Base-by-base conservation (phyloP, 2,888 invertebrate genomes). In the Slavum lentiscoides region DNA sequence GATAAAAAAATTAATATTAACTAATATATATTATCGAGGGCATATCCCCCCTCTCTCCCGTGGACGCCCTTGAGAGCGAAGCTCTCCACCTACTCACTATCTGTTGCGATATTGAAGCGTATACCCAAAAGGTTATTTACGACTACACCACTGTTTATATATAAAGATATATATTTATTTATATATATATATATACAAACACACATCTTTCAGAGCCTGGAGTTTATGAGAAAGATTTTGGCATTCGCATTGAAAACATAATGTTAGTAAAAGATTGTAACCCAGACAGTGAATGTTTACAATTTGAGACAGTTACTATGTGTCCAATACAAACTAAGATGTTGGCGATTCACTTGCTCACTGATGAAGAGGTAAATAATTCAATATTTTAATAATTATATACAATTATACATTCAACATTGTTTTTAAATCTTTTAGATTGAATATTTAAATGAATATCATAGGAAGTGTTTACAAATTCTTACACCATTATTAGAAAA, bases 201-300 rank as follows among this genome's bases (percentile, higher is more conserved):
- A 30, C 30, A 30, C 30, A 4, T 30, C 30, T 37, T 23, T 39
- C 15, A 92, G 95, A 96, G 86, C 97, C 97, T 0, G 97, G 97
- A 0, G 97, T 92, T 87, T 98, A 98, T 87, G 92, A 95, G 85
- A 93, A 94, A 83, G 94, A 93, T 0, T 98, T 94, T 87, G 98
- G 97, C 0, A 92, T 97, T 72, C 89, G 97, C 13, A 90, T 97
- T 80, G 97, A 98, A 86, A 97, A 96, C 86, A 89, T 96, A 83
- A 91, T 96, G 39, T 90, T 92, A 83, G 90, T 93, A 6, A 89
- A 93, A 1, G 87, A 89, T 53, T 91, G 90, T 11, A 85, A 88
- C 89, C 61, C 91, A 92, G 1, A 43, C 92, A 91, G 0, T 95
- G 4, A 1, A 43, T n/a, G 91, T 83, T 87, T 97, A 8, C 93